These are phyloP conservation scores for Sebastiscus albofasciatus DNA, from an alignment of 2,797 vertebrate genomes.

Conservation along the genomic window DNA sequence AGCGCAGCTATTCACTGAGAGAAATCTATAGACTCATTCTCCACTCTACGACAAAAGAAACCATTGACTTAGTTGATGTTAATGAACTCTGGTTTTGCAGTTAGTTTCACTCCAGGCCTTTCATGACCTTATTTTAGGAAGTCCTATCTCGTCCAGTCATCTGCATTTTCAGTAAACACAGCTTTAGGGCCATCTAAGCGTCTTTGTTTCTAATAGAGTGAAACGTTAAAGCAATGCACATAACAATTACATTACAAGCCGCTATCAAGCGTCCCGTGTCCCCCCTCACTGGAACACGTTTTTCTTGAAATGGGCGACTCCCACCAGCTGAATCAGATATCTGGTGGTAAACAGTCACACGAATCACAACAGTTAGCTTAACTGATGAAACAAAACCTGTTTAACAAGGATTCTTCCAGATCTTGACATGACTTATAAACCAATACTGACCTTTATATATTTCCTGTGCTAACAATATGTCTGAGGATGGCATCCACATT, in stretches of 20 bases:
- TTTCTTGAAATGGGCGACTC: constrained; percentile 23
- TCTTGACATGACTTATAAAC: not conserved
- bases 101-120: constrained; percentile 21
- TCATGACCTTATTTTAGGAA: not conserved
- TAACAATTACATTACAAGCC: not conserved
- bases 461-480: not conserved
- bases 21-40: constrained; percentile 14
- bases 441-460: not conserved
- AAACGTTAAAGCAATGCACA: not conserved
- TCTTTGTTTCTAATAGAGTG: constrained; percentile 8
- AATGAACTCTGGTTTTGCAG: constrained; percentile 15
- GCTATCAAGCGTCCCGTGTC: not conserved
- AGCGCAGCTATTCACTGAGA: constrained; percentile 10
- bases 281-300: constrained; percentile 21
- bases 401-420: not conserved
- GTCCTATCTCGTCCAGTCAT: not conserved
- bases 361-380: not conserved
- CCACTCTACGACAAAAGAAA: not conserved
- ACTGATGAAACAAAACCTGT: not conserved
- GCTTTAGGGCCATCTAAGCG: not conserved
- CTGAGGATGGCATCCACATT: not conserved
- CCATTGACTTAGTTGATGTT: constrained; percentile 11
- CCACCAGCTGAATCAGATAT: constrained; percentile 5
- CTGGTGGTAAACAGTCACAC: not conserved
- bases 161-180: not conserved